phyloP scores from a whole-genome alignment of 2,797 vertebrate genomes.

The Intellagama lesueurii region DNA sequence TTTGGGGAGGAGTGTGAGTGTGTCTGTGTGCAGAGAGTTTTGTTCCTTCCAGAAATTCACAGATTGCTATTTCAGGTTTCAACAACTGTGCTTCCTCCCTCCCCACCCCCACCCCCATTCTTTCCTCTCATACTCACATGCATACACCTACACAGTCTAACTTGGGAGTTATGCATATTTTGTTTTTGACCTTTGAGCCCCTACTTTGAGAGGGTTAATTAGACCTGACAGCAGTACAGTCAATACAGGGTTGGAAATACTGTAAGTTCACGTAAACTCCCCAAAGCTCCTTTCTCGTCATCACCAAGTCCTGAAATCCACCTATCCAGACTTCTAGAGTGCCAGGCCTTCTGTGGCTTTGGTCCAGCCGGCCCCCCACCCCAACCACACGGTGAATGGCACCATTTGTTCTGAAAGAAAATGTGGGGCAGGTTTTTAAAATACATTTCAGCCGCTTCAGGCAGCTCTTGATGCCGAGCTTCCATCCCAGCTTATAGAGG shows the following conservation, averaged over 20 bases:
- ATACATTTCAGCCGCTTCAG: background rate
- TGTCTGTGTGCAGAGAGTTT: background rate
- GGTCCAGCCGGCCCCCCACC: background rate
- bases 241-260: background rate
- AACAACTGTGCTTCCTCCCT: background rate
- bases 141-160: no score
- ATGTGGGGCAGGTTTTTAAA: background rate
- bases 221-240: background rate
- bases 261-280: background rate
- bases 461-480: background rate
- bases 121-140: no score
- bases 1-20: background rate
- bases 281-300: background rate
- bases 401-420: background rate
- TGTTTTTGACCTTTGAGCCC: background rate
- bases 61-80: background rate
- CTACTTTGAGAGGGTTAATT: background rate
- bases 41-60: slow-evolving; percentile 5
- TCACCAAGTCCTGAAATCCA: background rate
- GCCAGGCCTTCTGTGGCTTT: background rate
- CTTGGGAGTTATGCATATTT: background rate
- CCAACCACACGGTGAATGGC: background rate
- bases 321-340: no score
- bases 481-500: background rate
- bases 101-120: background rate